Evolutionary conservation across 2,888 invertebrate species (phyloP).

Genomic region (Pyrrhosoma nymphula): DNA sequence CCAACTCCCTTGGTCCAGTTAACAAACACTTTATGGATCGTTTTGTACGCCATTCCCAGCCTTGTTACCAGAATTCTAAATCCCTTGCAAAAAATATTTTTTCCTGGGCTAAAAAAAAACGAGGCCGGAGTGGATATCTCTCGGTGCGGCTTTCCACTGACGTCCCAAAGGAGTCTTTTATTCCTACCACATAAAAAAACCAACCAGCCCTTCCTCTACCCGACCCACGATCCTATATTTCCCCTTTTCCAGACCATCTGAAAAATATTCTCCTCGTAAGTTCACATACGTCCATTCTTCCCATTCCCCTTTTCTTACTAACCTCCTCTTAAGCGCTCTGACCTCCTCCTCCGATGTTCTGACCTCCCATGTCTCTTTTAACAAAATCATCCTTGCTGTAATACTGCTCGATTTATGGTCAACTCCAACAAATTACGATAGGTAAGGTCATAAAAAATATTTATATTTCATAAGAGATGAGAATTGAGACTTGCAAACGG

Average conservation of each 20-base stretch:
- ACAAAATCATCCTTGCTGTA: neutral
- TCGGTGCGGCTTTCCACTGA: constrained; percentile 36
- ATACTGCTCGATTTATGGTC: neutral
- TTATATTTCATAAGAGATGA: no score
- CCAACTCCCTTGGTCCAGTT: constrained; percentile 44
- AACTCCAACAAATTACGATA: neutral
- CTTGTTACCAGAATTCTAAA: constrained; percentile 57
- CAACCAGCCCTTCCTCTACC: constrained; percentile 23
- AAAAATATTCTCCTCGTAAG: neutral
- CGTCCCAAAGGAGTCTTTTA: constrained; percentile 62
- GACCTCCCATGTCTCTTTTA: neutral
- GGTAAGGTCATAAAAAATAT: no score
- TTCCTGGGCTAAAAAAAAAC: neutral
- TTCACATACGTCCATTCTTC: neutral
- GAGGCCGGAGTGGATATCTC: constrained; percentile 45
- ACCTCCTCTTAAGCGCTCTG: neutral
- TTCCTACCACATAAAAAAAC: constrained; percentile 34
- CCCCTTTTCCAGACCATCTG: neutral
- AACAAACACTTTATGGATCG: constrained; percentile 65
- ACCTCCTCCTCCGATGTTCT: neutral
- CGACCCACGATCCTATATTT: neutral
- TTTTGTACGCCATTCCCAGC: constrained; percentile 46
- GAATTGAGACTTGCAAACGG: no score
- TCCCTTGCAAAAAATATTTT: constrained; percentile 26
- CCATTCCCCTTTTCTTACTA: neutral